A percentile compares a stretch with the other conserved stretches of the same genome.
phyloP scores from a whole-genome alignment of 2,888 invertebrate species.

The Palloptera scutellata region DNA sequence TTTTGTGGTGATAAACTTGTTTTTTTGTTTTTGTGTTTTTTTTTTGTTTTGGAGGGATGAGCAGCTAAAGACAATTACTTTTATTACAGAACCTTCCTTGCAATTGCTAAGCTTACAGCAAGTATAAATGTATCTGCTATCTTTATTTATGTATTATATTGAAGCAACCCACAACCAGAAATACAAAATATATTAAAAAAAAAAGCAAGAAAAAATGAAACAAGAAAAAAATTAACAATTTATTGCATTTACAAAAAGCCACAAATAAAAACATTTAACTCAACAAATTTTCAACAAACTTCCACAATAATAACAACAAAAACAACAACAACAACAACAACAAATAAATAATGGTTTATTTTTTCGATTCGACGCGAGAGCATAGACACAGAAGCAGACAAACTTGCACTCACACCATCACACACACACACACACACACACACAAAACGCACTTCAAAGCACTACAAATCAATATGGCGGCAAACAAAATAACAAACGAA shows the following conservation, averaged over 20 bases:
- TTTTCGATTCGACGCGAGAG: conserved; percentile 16
- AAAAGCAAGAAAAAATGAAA: background rate
- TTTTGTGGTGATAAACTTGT: too few relatives aligned
- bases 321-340: conserved; percentile 44
- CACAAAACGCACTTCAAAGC: conserved; percentile 14
- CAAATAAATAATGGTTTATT: conserved; percentile 39
- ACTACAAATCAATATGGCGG: conserved; percentile 34
- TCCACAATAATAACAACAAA: background rate
- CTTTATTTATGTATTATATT: too few relatives aligned
- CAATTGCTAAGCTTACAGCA: too few relatives aligned
- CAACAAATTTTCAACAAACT: conserved; percentile 48
- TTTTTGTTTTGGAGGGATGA: too few relatives aligned
- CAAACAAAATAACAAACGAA: conserved; percentile 4
- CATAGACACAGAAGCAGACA: background rate
- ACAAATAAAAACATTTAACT: conserved; percentile 49
- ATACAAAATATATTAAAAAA: too few relatives aligned
- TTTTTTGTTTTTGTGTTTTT: too few relatives aligned
- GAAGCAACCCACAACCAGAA: too few relatives aligned
- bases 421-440: conserved; percentile 19
- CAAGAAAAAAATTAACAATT: conserved; percentile 15
- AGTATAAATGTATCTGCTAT: too few relatives aligned
- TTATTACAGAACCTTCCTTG: too few relatives aligned
- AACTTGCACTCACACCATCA: conserved; percentile 11
- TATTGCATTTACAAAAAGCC: conserved; percentile 41
- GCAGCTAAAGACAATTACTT: too few relatives aligned